Conservation (phyloP, 2,797 vertebrate species). For the Spondyliosoma cantharus region DNA sequence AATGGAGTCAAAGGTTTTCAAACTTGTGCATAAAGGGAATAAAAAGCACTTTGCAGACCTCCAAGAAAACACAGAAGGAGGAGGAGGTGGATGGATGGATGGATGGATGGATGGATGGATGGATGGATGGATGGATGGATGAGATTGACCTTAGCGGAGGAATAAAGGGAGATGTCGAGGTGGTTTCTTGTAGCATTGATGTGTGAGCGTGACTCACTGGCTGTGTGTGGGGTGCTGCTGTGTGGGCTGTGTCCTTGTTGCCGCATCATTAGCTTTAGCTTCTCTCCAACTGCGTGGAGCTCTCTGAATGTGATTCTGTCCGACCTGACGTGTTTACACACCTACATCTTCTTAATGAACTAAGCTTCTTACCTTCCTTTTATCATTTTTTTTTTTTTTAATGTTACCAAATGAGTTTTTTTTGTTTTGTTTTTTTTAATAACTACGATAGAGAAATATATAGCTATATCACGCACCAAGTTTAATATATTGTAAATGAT, state of each 20-base stretch:
- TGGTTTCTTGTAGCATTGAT: slow-evolving; percentile 63
- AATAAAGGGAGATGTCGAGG: slow-evolving; percentile 52
- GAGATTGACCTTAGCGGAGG: slow-evolving; percentile 58
- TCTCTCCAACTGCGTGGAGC: slow-evolving; percentile 75
- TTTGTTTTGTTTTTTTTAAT: slow-evolving; percentile 71
- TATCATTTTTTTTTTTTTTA: slow-evolving; percentile 71
- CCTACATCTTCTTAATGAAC: slow-evolving; percentile 80
- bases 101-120: slow-evolving; percentile 35
- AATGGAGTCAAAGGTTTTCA: slow-evolving; percentile 56
- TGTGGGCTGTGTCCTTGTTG: slow-evolving; percentile 73
- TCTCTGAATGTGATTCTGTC: slow-evolving; percentile 85
- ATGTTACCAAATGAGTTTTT: slow-evolving; percentile 81
- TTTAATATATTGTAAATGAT: slow-evolving; percentile 90
- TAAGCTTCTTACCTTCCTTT: slow-evolving; percentile 83
- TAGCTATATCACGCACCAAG: slow-evolving; percentile 84
- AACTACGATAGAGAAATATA: slow-evolving; percentile 80
- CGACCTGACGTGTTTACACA: slow-evolving; percentile 83
- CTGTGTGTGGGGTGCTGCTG: slow-evolving; percentile 55
- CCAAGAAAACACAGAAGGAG: slow-evolving; percentile 48
- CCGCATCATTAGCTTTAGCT: slow-evolving; percentile 81
- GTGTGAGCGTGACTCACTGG: slow-evolving; percentile 71
- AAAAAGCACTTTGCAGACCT: slow-evolving; percentile 72
- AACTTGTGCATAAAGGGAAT: slow-evolving; percentile 52
- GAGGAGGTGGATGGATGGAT: slow-evolving; percentile 41
- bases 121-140: slow-evolving; percentile 35